Evolutionary conservation across 2,797 vertebrate species (phyloP).

Genomic region (Sebastes nivosus): DNA sequence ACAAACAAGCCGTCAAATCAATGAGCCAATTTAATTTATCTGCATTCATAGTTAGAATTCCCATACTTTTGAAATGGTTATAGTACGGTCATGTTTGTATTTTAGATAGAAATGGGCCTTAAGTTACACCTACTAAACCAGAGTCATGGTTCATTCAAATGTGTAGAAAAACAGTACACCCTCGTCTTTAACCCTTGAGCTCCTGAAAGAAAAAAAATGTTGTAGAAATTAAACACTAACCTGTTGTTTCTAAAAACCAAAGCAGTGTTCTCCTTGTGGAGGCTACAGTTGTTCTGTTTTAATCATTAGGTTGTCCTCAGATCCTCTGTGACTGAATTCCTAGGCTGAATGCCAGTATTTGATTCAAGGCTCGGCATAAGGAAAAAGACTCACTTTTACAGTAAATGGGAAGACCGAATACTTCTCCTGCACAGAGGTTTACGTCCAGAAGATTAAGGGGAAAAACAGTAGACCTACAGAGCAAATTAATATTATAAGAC

Average conservation of each 20-base stretch:
- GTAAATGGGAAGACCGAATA: constrained; percentile 31
- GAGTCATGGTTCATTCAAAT: neutral
- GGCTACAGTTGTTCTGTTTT: constrained; percentile 66
- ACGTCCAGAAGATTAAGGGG: constrained; percentile 15
- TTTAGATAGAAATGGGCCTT: neutral
- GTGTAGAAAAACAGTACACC: neutral
- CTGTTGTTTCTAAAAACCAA: constrained; percentile 40
- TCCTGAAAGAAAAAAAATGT: neutral
- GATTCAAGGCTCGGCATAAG: constrained; percentile 54
- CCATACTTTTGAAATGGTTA: neutral
- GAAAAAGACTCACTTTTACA: constrained; percentile 64
- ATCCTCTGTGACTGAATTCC: constrained; percentile 72
- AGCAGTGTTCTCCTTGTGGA: constrained; percentile 51
- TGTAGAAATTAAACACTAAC: constrained; percentile 30
- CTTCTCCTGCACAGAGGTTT: constrained; percentile 9
- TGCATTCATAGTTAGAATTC: neutral
- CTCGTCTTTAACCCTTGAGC: neutral
- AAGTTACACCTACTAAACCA: neutral
- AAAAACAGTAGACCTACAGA: neutral
- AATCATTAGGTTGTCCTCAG: constrained; percentile 57
- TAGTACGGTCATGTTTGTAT: neutral
- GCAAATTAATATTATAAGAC: neutral
- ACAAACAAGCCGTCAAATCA: constrained; percentile 3
- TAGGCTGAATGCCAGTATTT: constrained; percentile 54
- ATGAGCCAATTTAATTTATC: neutral